These are phyloP conservation scores for Turnix velox DNA, from an alignment of 2,113 vertebrate species.

Conservation along the genomic window DNA sequence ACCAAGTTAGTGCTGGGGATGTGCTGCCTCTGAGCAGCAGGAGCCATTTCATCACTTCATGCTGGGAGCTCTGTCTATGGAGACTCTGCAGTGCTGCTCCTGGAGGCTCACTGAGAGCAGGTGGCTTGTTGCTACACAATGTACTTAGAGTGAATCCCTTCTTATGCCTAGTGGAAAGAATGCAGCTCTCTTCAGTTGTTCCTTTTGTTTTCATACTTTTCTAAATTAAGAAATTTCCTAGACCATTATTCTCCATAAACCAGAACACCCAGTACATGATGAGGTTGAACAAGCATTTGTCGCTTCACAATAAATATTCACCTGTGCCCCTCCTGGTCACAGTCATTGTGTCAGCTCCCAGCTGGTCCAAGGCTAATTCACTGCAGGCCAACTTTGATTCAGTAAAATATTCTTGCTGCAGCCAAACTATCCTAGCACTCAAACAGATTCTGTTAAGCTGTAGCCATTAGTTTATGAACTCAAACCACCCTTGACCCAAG, in stretches of 20 bases:
- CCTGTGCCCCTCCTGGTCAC: neutral
- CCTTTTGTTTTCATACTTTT: neutral
- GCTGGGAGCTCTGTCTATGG: neutral
- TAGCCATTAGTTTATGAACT: neutral
- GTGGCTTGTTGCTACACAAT: rapidly evolving
- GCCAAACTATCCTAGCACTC: neutral
- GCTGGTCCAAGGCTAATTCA: neutral
- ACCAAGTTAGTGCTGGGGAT: neutral
- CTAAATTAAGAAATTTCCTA: neutral
- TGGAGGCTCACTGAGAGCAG: rapidly evolving
- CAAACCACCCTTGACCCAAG: neutral
- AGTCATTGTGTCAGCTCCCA: neutral
- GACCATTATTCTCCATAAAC: neutral
- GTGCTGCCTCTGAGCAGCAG: neutral
- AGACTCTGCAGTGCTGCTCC: neutral
- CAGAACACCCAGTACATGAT: neutral
- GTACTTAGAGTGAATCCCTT: neutral
- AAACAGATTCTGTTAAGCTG: neutral
- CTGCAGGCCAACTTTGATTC: neutral
- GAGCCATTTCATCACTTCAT: neutral
- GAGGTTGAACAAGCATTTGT: neutral
- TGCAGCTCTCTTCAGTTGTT: neutral
- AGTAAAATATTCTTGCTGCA: neutral
- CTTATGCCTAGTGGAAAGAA: neutral
- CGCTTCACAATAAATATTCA: neutral